Percentiles rank a stretch among this genome's conserved stretches.
Conservation (phyloP, 2,113 vertebrate species). For the Brachionichthys hirsutus region DNA sequence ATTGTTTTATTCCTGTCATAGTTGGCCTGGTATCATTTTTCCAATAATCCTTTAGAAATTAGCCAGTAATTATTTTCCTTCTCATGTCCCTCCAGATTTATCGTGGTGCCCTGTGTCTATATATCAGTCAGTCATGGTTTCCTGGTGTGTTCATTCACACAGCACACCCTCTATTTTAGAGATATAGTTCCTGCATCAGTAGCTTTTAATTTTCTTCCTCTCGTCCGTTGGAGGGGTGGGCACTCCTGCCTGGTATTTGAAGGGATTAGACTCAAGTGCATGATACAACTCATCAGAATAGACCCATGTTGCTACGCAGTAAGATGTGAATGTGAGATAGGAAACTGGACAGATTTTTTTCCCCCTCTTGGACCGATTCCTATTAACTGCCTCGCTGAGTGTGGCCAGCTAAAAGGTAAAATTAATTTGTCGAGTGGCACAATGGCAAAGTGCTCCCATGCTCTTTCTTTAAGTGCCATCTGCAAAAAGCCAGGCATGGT, state of each 20-base stretch:
- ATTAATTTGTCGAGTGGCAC: constrained; percentile 57
- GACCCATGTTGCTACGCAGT: constrained; percentile 43
- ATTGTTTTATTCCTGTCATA: constrained; percentile 1
- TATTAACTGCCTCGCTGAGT: constrained; percentile 31
- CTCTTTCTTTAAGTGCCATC: neutral
- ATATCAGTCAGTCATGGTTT: constrained; percentile 16
- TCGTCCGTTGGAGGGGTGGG: constrained; percentile 41
- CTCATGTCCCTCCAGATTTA: constrained; percentile 7
- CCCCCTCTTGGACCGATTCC: constrained; percentile 1
- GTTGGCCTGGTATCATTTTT: neutral
- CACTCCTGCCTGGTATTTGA: constrained; percentile 59
- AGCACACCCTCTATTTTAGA: constrained; percentile 17
- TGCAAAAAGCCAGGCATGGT: constrained; percentile 26
- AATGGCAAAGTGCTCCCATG: constrained; percentile 35
- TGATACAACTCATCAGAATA: constrained; percentile 56
- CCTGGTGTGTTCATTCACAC: constrained; percentile 28
- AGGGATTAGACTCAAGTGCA: constrained; percentile 58
- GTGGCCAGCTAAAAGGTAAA: constrained; percentile 21
- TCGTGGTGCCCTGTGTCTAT: constrained; percentile 17
- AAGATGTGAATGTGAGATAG: constrained; percentile 58
- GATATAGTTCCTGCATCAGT: constrained; percentile 66
- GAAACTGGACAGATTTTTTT: constrained; percentile 15
- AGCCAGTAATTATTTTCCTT: neutral
- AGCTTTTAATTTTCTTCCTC: constrained; percentile 69
- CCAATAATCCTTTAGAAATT: neutral